Evolutionary conservation across 2,797 vertebrate genomes (phyloP).

Genomic region (Furcifer pardalis): DNA sequence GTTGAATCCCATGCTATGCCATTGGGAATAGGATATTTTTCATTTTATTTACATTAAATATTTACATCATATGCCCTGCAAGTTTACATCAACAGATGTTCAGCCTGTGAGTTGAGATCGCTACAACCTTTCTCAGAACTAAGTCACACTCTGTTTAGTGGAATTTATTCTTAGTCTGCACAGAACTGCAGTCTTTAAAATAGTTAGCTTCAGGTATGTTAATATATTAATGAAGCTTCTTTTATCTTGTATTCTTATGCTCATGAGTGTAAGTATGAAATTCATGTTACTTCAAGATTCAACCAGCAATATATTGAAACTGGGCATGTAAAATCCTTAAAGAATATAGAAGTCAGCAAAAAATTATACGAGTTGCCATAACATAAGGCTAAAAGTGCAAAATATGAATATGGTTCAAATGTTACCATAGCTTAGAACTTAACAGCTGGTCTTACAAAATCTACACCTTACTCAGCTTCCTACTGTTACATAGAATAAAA

Average conservation of each 20-base stretch:
- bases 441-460: background rate
- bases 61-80: too few relatives aligned
- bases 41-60: too few relatives aligned
- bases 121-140: background rate
- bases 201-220: conserved; percentile 16
- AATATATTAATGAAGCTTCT: conserved; percentile 9
- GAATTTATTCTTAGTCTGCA: background rate
- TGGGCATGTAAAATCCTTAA: background rate
- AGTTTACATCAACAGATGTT: background rate
- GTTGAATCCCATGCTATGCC: too few relatives aligned
- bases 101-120: background rate
- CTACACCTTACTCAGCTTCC: background rate
- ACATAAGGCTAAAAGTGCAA: background rate
- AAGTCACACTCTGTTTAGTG: background rate
- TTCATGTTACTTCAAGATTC: background rate
- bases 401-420: background rate
- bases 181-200: background rate
- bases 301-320: background rate
- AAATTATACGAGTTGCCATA: background rate
- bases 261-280: background rate
- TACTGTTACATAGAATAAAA: background rate
- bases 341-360: background rate
- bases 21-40: too few relatives aligned
- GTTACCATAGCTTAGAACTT: background rate
- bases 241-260: background rate